Evolutionary conservation across 2,113 vertebrate species (phyloP), one percentile per base, ranked within the genome.

Genomic region (Amia ocellicauda): DNA sequence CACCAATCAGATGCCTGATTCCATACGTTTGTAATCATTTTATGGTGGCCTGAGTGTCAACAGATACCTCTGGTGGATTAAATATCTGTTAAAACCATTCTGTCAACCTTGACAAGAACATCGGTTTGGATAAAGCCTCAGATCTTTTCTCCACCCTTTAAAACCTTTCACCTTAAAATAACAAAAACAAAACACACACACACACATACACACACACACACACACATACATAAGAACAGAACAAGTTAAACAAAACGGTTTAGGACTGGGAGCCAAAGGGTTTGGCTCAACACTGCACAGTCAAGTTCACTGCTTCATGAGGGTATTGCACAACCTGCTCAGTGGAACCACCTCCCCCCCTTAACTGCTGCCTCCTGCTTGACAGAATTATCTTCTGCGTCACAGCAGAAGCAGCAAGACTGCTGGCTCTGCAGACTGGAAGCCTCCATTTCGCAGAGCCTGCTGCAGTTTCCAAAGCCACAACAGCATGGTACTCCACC

Each of bases 331-430:
- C 86, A 92, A 90, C 86, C 91, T 93, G 89, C 86, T 79, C 80
- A 90, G 89, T 79, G 85, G 85, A 92, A 89, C 88, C 91, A 93
- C 77, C 80, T 85, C 84, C 89, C 89, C 88, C 90, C 87, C 90
- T 78, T 76, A 80, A 74, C 81, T 85, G 88, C 89, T 91, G 85
- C 86, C 80, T 87, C 85, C 84, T 87, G 89, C 88, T 88, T 91
- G 91, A 91, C 93, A 93, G 93, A 93, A 92, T 96, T 93, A 94
- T 96, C 93, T 97, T 86, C 93, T 93, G 90, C 91, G 93, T 97
- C 94, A 94, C 89, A 92, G 92, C 83, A 85, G 91, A 92, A 88
- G 88, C 89, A 90, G 83, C 87, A 89, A 91, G 90, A 89, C 82
- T 82, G 89, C 92, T 91, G 82, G 81, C 84, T 90, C 83, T 79